phyloP scores from a whole-genome alignment of 2,113 vertebrate genomes.

The Calidris pugnax region DNA sequence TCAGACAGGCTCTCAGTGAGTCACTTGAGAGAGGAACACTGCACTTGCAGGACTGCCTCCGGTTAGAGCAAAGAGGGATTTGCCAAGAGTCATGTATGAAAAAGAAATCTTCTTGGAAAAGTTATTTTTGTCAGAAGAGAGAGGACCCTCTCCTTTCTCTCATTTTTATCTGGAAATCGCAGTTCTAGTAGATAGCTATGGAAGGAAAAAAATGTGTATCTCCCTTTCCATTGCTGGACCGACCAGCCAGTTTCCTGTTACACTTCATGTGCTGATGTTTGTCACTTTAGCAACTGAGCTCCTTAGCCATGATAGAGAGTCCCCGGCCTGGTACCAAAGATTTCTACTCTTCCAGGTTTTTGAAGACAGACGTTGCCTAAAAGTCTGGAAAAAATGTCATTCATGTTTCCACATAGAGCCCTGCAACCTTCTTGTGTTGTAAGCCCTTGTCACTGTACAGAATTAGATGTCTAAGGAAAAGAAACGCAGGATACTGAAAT shows the following conservation, averaged over 20 bases:
- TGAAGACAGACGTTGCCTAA: not conserved
- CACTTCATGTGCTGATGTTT: not conserved
- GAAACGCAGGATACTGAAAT: not conserved
- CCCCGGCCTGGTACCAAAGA: not conserved
- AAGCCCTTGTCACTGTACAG: not conserved
- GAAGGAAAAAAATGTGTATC: not conserved
- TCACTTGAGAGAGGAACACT: not conserved
- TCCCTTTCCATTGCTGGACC: not conserved
- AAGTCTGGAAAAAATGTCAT: not conserved
- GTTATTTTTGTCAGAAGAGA: not conserved
- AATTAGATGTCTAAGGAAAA: not conserved
- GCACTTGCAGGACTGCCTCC: not conserved
- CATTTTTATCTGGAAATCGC: not conserved
- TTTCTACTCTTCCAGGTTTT: not conserved
- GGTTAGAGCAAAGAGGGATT: not conserved
- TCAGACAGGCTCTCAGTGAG: not conserved
- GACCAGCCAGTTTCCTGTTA: not conserved
- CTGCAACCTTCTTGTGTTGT: not conserved
- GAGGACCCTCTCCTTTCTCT: fast-evolving
- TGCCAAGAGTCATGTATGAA: not conserved
- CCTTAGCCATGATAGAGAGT: not conserved
- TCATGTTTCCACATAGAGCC: not conserved
- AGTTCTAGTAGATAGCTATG: not conserved
- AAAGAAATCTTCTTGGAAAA: not conserved
- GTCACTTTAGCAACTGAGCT: not conserved